Base-by-base conservation (phyloP, 2,797 vertebrate genomes). In the Phoxinus dragarum region DNA sequence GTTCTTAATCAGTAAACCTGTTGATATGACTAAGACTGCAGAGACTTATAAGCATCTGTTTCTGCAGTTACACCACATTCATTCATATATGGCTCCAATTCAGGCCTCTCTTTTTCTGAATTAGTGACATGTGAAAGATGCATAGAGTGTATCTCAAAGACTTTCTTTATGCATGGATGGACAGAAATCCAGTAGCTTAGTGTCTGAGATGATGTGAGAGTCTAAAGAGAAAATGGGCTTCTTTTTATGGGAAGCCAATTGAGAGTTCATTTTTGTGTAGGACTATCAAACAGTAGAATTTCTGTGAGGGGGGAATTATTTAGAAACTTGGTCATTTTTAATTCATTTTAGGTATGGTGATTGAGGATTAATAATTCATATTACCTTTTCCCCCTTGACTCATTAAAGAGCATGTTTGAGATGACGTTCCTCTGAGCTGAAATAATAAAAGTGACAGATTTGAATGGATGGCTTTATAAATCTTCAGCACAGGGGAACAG, bases 351-450 rank as follows among this genome's bases (percentile, higher is more conserved):
- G 91, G 91, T 90, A 90, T 94, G 92, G 90, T 95, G 93, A 95
- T 94, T 94, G 93, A 94, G 93, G 93, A 93, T 95, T 94, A 94
- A 94, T 95, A 94, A 95, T 95, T 94, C 93, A 94, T 93, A 93
- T 93, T 92, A 93, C 91, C 93, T 93, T 93, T 72, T 93, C 94
- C 94, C 93, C 91, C 87, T 94, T 94, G 94, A 94, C 93, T 95
- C 94, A 94, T 95, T 95, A 95, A 92, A 91, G 92, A 84, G 87
- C 84, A 44, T 85, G 88, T 83, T 88, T 73, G 64, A 86, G 87
- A 64, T 81, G 61, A 77, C 88, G 59, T 87, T 89, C 80, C 74
- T 88, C 68, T 44, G 78, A 87, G 54, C 49, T 81, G 77, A 78
- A 86, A 88, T 88, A 88, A 90, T 90, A 87, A 85, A 89, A 89